Base-by-base conservation (phyloP, 1,140 invertebrate genomes). In the Vanessa tameamea region DNA sequence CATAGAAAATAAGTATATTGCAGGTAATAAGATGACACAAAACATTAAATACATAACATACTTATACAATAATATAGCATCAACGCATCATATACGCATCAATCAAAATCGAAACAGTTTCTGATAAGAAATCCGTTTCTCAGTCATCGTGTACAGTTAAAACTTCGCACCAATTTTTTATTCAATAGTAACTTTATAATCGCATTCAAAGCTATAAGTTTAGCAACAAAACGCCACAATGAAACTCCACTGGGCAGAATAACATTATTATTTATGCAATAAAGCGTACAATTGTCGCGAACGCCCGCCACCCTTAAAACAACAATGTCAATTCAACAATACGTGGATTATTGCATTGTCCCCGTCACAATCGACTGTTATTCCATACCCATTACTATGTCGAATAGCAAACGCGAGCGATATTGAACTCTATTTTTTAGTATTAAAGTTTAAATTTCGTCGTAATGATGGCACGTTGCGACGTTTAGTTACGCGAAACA, bases 261-360 rank as follows among this genome's bases (percentile, higher is more conserved):
- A 92, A 92, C 83, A 89, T 90, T 92, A 91, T 91, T 91, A 92
- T 92, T 92, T 92, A 92, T 90, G 88, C 88, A 90, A 92, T 92
- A 92, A 92, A 90, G 86, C 88, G 82, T 80, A 85, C 89, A 89
- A 90, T 91, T 90, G 89, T 91, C 83, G 81, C 84, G 79, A 84
- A 81, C 84, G 85, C 82, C 82, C 80, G 84, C 88, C 90, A 84
- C 88, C 89, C 90, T 92, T 92, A 90, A 92, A 92, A 92, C 90
- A 92, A 92, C 90, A 92, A 92, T 92, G 89, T 90, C 87, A 84
- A 88, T 82, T 87, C 87, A 87, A 92, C 88, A 92, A 92, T 92
- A 82, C 87, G 59, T 82, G 87, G 87, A 92, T 92, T 92, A 90
- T 92, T 92, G 89, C 87, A 90, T 90, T 91, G 88, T 91, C 86